Evolutionary conservation across 92 coral and sea anemone species (phyloP), one percentile per base, ranked within the genome.

Genomic region (Montipora capitata): DNA sequence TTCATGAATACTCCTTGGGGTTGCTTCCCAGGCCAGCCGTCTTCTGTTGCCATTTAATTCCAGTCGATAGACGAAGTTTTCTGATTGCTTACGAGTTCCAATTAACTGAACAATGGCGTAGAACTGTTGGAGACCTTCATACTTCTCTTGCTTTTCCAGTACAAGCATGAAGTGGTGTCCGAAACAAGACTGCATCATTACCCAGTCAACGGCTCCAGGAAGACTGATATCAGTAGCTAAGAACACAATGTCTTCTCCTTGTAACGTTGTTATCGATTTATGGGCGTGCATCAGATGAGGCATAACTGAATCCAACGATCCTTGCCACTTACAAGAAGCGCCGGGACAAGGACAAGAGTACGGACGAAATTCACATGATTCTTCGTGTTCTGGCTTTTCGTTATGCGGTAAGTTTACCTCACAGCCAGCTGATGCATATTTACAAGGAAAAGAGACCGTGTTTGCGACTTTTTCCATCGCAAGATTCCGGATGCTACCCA

Each of bases 151-250:
- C 76, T 98, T 98, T 92, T 98, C 99, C 56, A 98, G 87, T 4
- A 98, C 99, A 16, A 98, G 86, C 99, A 98, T 98, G 58, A 98
- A 98, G 83, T 98, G 99, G 65, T 98, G 96, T 48, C 99, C 99
- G 75, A 96, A 98, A 76, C 99, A 98, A 3, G 99, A 98, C 66
- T 98, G 99, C 99, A 98, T 98, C 99, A 98, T 98, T 11, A 98
- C 99, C 99, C 99, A 98, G 88, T 98, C 99, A 1, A 98, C 99
- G 54, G 99, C 99, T 5, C 99, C 99, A 4, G 99, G 99, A 10
- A 98, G 94, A 75, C 96, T 98, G 17, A 98, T 98, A 79, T 98
- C 99, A 16, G 99, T 98, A 42, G 99, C 99, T 54, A 98, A 84
- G 79, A 98, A 98, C 57, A 98, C 99, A 41, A 98, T 98, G 89